Percentiles rank a stretch among this genome's conserved stretches.
These are phyloP conservation scores for Orycteropus afer DNA, from an alignment of 2,113 vertebrate genomes.

Conservation along the genomic window DNA sequence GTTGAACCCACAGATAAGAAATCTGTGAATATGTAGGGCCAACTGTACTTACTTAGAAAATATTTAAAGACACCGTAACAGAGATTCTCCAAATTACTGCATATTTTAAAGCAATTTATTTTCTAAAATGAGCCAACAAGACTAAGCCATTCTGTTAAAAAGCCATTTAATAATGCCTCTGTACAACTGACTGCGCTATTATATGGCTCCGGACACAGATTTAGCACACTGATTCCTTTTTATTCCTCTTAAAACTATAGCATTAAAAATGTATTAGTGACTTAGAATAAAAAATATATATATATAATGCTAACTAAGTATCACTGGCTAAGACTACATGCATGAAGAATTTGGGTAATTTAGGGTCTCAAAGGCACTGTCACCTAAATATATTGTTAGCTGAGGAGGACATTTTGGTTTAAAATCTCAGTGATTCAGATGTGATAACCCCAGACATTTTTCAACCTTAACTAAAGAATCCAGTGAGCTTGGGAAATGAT, in stretches of 20 bases:
- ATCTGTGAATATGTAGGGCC: too few species aligned
- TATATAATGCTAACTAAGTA: background rate
- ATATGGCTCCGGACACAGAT: background rate
- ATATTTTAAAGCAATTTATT: slow-evolving; percentile 43
- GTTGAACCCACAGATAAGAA: too few species aligned
- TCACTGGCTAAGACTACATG: background rate
- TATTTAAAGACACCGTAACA: slow-evolving; percentile 59
- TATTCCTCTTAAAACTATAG: slow-evolving; percentile 21
- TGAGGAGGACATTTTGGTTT: background rate
- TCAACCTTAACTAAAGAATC: background rate
- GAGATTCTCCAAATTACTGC: slow-evolving; percentile 54
- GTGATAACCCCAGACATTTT: background rate
- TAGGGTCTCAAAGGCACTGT: background rate
- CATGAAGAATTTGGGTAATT: background rate
- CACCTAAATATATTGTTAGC: background rate
- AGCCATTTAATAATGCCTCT: background rate
- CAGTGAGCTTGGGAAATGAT: background rate
- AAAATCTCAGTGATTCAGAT: background rate
- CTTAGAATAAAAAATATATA: background rate
- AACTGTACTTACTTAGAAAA: slow-evolving; percentile 43
- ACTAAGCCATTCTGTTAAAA: slow-evolving; percentile 49
- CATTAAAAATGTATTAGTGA: slow-evolving; percentile 26
- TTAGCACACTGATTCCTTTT: slow-evolving; percentile 24
- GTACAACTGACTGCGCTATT: background rate
- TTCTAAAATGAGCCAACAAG: slow-evolving; percentile 55